Evolutionary conservation across 2,113 vertebrate species (phyloP), one percentile per base, ranked within the genome.

Genomic region (Oncorhynchus kisutch): DNA sequence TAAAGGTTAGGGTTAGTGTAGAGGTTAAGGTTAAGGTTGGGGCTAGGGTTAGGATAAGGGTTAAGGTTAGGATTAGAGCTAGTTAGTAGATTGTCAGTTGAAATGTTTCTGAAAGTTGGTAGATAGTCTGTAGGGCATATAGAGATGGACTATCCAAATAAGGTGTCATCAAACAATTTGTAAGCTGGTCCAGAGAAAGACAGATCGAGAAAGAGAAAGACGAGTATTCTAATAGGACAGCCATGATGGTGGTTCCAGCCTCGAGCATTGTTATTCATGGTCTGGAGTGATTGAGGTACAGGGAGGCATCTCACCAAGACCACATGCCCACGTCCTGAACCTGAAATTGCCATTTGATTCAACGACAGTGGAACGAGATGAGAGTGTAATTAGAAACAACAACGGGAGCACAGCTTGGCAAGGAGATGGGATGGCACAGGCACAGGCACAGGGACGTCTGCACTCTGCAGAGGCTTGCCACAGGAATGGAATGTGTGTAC

Each of bases 221-320:
- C 27, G 16, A 51, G 49, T 78, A n/a, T n/a, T n/a, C n/a, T n/a
- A 65, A 73, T n/a, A 20, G 6, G 59, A 60, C n/a, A 20, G 18
- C 59, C 59, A 45, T 20, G 34, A 27, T 14, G 31, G 18, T 45
- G 20, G 5, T 16, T 14, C 12, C 18, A 13, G 16, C n/a, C 64
- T 51, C 65, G 27, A 62, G 57, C 74, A 86, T 89, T 92, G 87
- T 82, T 89, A 90, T 91, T 91, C 89, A 91, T 89, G 74, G 85
- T 77, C 83, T 86, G 78, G 78, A 83, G 81, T 67, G 77, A 80
- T 80, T 74, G 78, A 51, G 83, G 85, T 88, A 88, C 82, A 81
- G 59, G 77, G 72, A 73, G 77, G 67, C n/a, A n/a, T n/a, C n/a
- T n/a, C n/a, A n/a, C 64, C 64, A 79, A 70, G 49, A 71, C 39